phyloP scores from a whole-genome alignment of 2,113 vertebrate species.

The Genyomyrus donnyi region DNA sequence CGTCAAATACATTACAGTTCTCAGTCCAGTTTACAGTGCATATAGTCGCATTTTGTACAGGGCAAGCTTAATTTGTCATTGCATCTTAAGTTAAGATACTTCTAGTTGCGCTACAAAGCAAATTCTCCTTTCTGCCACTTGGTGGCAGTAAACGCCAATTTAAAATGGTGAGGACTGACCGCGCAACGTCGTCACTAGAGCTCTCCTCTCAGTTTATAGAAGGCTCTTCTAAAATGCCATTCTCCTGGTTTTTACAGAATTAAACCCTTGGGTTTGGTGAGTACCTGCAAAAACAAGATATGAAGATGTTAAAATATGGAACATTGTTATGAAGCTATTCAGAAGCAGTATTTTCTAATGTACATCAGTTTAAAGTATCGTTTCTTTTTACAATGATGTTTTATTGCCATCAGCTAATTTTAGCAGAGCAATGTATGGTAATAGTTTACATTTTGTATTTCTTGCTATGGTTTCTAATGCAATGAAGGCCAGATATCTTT shows the following conservation, averaged over 20 bases:
- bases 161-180: not conserved
- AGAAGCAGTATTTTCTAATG: not conserved
- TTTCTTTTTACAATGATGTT: not conserved
- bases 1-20: not conserved
- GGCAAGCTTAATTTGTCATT: not conserved
- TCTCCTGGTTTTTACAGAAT: not conserved
- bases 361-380: not conserved
- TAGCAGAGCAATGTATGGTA: not conserved
- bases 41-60: not conserved
- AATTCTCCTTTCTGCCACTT: not conserved
- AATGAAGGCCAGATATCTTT: not conserved
- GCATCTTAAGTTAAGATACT: not conserved
- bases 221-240: not conserved
- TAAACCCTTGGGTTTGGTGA: conserved; percentile 12
- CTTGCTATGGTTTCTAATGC: not conserved
- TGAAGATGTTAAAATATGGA: not conserved
- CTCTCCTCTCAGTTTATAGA: not conserved
- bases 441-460: not conserved
- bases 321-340: not conserved
- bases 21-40: not conserved
- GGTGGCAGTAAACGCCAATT: not conserved
- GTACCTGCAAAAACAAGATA: not conserved
- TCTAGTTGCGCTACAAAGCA: not conserved
- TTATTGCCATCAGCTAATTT: not conserved
- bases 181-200: not conserved